phyloP scores from a whole-genome alignment of 92 coral and sea anemone genomes.

The Phymanthus crucifer region DNA sequence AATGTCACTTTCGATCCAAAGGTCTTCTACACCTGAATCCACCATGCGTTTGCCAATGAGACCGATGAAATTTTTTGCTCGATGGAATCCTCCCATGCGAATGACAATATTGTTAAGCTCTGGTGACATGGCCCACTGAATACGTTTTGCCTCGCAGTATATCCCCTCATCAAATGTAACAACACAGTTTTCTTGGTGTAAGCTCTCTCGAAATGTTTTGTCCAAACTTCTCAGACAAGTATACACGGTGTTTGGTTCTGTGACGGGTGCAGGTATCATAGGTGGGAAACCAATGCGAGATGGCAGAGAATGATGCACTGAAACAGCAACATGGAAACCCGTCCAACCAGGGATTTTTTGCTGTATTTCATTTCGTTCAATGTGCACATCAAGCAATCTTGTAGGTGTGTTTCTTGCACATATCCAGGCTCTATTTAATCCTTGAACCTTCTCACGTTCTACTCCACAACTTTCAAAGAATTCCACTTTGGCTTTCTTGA shows the following conservation, averaged over 20 bases:
- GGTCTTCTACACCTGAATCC: conserved; percentile 20
- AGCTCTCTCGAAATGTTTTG: conserved; percentile 12
- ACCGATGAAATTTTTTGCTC: conserved; percentile 22
- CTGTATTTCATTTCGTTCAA: not conserved
- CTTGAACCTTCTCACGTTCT: conserved; percentile 4
- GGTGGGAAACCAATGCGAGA: conserved; percentile 30
- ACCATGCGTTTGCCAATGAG: conserved; percentile 23
- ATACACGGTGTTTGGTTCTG: conserved; percentile 6
- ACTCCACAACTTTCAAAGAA: not conserved
- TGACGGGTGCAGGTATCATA: conserved; percentile 32
- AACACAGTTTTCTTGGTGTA: conserved; percentile 15
- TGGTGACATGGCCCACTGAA: conserved; percentile 33
- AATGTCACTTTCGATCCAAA: conserved; percentile 32
- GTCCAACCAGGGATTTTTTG: conserved; percentile 30
- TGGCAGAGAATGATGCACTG: conserved; percentile 16
- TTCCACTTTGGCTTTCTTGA: conserved; percentile 11
- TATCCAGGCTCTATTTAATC: conserved; percentile 25
- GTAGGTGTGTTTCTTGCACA: conserved; percentile 26
- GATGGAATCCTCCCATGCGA: conserved; percentile 31
- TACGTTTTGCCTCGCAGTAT: conserved; percentile 28
- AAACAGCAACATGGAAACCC: conserved; percentile 18
- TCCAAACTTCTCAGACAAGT: conserved; percentile 19
- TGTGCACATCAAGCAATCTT: conserved; percentile 19
- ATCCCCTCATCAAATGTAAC: conserved; percentile 28
- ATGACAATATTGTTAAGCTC: conserved; percentile 19